These are phyloP conservation scores for Tholera decimalis DNA, from an alignment of 2,888 invertebrate genomes.

Conservation along the genomic window DNA sequence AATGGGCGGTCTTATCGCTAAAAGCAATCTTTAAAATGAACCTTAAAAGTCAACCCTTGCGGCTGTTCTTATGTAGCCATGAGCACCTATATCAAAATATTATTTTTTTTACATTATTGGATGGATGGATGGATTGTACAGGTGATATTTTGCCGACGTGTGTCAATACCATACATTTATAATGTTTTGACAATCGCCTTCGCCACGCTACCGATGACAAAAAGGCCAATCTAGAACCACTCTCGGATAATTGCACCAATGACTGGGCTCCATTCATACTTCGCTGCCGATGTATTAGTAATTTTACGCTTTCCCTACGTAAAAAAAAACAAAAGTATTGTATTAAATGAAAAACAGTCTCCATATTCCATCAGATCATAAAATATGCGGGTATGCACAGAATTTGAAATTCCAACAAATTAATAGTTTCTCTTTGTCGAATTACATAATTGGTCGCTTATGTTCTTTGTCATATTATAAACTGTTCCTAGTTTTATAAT, in stretches of 20 bases:
- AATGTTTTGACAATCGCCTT: too few relatives aligned
- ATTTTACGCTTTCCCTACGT: conserved; percentile 24
- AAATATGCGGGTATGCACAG: background rate
- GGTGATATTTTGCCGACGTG: too few relatives aligned
- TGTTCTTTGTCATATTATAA: conserved; percentile 17
- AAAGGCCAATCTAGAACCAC: too few relatives aligned
- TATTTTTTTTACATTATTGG: too few relatives aligned
- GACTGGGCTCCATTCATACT: conserved; percentile 1
- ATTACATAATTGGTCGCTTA: background rate
- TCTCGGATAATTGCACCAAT: background rate
- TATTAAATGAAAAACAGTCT: background rate
- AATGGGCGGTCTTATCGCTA: too few relatives aligned
- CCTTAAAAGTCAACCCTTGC: too few relatives aligned
- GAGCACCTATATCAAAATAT: too few relatives aligned
- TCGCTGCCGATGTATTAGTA: background rate
- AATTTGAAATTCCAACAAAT: background rate
- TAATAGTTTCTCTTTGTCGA: background rate
- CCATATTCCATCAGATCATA: background rate
- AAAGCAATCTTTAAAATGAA: too few relatives aligned
- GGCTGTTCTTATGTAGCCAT: too few relatives aligned
- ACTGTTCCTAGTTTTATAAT: conserved; percentile 25
- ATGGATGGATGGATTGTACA: too few relatives aligned
- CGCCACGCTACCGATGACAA: too few relatives aligned
- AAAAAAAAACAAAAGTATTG: conserved; percentile 2
- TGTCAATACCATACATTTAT: too few relatives aligned